Evolutionary conservation across 2,797 vertebrate genomes (phyloP).

Genomic region (Urophycis tenuis): DNA sequence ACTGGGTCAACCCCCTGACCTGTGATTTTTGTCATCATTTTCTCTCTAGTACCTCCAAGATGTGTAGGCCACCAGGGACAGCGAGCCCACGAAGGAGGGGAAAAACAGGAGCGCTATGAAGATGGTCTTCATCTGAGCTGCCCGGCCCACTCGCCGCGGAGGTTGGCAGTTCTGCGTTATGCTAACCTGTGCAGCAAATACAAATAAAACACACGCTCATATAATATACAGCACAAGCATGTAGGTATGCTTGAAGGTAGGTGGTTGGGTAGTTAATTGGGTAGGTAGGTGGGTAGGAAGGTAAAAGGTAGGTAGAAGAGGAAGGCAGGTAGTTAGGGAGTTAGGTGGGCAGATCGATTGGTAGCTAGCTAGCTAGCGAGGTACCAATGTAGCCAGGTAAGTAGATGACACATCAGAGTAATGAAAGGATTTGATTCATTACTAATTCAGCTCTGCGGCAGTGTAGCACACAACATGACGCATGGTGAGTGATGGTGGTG

Average conservation of each 20-base stretch:
- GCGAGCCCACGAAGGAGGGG: conserved; percentile 81
- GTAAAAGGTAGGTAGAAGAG: neutral
- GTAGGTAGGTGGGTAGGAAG: neutral
- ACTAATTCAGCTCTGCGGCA: conserved; percentile 46
- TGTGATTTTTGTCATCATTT: neutral
- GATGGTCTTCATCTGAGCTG: conserved; percentile 88
- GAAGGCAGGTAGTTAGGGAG: too few species aligned
- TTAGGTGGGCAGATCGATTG: too few species aligned
- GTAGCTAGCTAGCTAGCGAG: too few species aligned
- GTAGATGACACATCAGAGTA: conserved; percentile 18
- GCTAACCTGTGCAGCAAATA: conserved; percentile 72
- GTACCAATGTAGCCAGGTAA: neutral
- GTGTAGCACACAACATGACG: conserved; percentile 35
- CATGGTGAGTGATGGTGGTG: neutral
- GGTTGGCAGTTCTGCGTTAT: conserved; percentile 89
- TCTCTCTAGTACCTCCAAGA: conserved; percentile 81
- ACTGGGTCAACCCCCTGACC: too few species aligned
- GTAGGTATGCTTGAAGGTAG: neutral
- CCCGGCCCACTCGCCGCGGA: conserved; percentile 79
- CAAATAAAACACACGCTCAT: neutral
- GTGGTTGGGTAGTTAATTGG: neutral
- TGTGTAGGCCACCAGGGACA: conserved; percentile 78
- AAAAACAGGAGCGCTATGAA: conserved; percentile 88
- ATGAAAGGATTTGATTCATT: conserved; percentile 48
- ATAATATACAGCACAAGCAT: neutral